Conservation (phyloP, 2,797 vertebrate species). For the Ciconia nigra region DNA sequence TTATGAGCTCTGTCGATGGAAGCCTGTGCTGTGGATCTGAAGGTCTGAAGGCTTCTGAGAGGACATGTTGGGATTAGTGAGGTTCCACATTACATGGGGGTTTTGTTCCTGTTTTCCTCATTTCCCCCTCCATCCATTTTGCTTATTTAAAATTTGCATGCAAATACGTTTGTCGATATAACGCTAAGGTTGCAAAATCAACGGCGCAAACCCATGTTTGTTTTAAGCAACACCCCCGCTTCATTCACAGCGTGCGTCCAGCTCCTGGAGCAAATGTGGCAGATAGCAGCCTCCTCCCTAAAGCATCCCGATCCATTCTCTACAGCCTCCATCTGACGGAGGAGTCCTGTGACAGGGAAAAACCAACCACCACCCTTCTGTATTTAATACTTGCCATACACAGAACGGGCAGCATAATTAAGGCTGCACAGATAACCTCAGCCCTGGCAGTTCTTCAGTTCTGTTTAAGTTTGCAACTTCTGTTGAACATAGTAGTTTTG, state of each 20-base stretch:
- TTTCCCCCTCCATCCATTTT: neutral
- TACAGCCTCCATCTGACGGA: neutral
- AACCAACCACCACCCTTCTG: neutral
- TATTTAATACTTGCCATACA: neutral
- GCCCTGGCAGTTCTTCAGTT: neutral
- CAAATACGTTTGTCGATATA: neutral
- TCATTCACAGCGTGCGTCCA: neutral
- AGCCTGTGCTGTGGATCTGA: neutral
- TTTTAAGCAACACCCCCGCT: neutral
- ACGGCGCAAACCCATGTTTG: neutral
- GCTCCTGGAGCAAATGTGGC: neutral
- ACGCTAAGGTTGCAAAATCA: neutral
- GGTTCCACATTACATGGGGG: neutral
- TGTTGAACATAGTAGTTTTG: neutral
- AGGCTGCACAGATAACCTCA: neutral
- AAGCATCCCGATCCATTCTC: neutral
- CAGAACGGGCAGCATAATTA: rapidly evolving
- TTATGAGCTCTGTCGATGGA: neutral
- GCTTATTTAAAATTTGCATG: conserved; percentile 41
- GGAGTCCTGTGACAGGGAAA: neutral
- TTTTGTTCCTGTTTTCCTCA: neutral
- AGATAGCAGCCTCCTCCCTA: neutral
- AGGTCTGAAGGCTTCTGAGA: neutral
- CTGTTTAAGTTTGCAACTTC: neutral
- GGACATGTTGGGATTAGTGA: neutral